phyloP scores from a whole-genome alignment of 2,888 invertebrate species.

The Mechanitis messenoides region DNA sequence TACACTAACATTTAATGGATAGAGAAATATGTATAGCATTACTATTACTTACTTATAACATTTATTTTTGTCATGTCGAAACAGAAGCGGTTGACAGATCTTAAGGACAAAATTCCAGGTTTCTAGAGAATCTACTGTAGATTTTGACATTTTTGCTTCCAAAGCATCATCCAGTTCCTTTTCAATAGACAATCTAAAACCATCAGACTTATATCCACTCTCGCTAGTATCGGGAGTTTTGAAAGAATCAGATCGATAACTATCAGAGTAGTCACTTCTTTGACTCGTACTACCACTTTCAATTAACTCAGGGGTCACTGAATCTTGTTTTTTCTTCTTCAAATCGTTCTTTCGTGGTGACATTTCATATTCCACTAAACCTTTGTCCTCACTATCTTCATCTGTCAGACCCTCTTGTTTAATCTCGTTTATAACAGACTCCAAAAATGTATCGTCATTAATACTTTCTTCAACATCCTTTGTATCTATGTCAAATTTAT shows the following conservation, averaged over 20 bases:
- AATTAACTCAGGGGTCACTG: slow-evolving; percentile 60
- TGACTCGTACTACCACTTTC: slow-evolving; percentile 38
- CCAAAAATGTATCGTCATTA: slow-evolving; percentile 62
- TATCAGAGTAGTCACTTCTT: slow-evolving; percentile 49
- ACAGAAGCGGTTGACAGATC: slow-evolving; percentile 66
- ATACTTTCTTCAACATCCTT: slow-evolving; percentile 53
- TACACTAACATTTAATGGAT: no score
- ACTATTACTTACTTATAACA: slow-evolving; percentile 57
- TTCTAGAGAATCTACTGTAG: slow-evolving; percentile 59
- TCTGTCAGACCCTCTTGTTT: slow-evolving; percentile 61
- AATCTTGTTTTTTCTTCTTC: slow-evolving; percentile 33
- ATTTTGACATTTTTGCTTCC: slow-evolving; percentile 46
- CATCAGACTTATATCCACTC: slow-evolving; percentile 42
- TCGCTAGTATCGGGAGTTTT: slow-evolving; percentile 46
- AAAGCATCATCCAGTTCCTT: slow-evolving; percentile 43
- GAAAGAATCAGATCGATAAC: slow-evolving; percentile 48
- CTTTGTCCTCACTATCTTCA: slow-evolving; percentile 56
- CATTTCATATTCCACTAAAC: slow-evolving; percentile 64
- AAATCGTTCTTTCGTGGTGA: slow-evolving; percentile 48
- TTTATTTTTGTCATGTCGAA: slow-evolving; percentile 65
- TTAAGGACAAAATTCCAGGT: slow-evolving; percentile 69
- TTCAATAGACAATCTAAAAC: slow-evolving; percentile 46
- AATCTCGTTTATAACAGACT: slow-evolving; percentile 68
- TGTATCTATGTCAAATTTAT: slow-evolving; percentile 40
- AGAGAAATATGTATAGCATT: neutral